Evolutionary conservation across 1,140 invertebrate genomes (phyloP).

Genomic region (Prorops nasuta): DNA sequence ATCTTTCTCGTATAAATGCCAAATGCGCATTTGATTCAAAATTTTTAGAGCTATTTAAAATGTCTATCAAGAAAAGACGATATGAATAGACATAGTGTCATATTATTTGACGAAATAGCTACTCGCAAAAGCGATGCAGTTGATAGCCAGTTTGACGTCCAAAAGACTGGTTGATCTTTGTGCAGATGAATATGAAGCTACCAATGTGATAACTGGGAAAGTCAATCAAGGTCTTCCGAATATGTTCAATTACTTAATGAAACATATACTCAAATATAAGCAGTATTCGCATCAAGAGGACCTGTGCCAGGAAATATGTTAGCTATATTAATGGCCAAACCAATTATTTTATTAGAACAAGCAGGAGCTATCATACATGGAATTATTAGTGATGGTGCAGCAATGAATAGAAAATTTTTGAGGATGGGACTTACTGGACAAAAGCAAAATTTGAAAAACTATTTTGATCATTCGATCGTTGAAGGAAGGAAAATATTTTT

Average conservation of each 20-base stretch:
- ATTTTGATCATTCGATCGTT: background rate
- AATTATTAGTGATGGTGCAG: background rate
- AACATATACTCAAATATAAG: background rate
- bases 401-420: background rate
- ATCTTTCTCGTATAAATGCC: background rate
- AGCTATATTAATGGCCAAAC: background rate
- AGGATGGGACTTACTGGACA: background rate
- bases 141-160: slow-evolving; percentile 4
- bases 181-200: background rate
- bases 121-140: slow-evolving; percentile 7
- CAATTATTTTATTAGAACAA: background rate
- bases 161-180: slow-evolving; percentile 11
- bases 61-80: background rate
- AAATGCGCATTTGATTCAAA: slow-evolving; percentile 6
- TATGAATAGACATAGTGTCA: background rate
- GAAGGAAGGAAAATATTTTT: background rate
- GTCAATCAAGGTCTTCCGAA: background rate
- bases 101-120: slow-evolving; percentile 15
- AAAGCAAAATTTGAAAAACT: background rate
- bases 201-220: background rate
- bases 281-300: background rate
- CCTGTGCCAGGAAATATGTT: background rate
- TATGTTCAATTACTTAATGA: background rate
- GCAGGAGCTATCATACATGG: background rate
- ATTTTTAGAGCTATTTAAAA: slow-evolving; percentile 11